Base-by-base conservation (phyloP, 2,888 invertebrate species). In the Caenorhabditis angaria region DNA sequence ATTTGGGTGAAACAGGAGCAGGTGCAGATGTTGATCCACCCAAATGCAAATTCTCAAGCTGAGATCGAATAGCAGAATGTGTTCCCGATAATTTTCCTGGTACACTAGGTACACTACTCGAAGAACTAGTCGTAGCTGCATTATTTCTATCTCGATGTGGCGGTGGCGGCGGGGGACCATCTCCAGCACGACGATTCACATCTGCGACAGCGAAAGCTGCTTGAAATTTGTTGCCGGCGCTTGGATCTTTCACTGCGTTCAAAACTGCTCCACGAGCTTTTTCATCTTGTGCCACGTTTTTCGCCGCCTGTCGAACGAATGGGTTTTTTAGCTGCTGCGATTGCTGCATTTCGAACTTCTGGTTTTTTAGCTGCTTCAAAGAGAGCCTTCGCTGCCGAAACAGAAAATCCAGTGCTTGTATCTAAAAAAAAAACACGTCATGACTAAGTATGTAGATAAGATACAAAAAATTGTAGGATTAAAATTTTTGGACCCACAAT, bases 351-450 rank as follows among this genome's bases (percentile, higher is more conserved):
- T 32, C 77, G 70, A 32, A 78, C 70, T 54, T 80, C 81, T 24
- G 81, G 81, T 50, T 71, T 76, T 63, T 80, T 81, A 10, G 78
- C 79, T 10, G 79, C 75, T 56, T 81, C 81, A 58, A 81, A 81
- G 3, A 81, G 66, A 6, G 79, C 81, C 32, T 73, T 72, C 2
- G 79, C 79, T 2, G 79, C 79, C 0, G 79, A 78, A 10, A 81
- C 77, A 10, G 81, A 81, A 54, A 78, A 78, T 28, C 59, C 35
- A 8, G 60, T 27, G 22, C 67, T 67, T 0, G 58, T 63, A 48
- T 71, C 71, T 71, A 61, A 24, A 71, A 68, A 41, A 41, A 10
- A n/a, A 51, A 4, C 18, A 48, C 18, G 8, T 48, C 14, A 10
- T 35, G 35, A 35, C 6, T 35, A n/a, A n/a, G n/a, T n/a, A n/a